These are phyloP conservation scores for Nemopilema nomurai DNA, from an alignment of 30 jellyfish, hydroid and myxozoan genomes.

Conservation along the genomic window DNA sequence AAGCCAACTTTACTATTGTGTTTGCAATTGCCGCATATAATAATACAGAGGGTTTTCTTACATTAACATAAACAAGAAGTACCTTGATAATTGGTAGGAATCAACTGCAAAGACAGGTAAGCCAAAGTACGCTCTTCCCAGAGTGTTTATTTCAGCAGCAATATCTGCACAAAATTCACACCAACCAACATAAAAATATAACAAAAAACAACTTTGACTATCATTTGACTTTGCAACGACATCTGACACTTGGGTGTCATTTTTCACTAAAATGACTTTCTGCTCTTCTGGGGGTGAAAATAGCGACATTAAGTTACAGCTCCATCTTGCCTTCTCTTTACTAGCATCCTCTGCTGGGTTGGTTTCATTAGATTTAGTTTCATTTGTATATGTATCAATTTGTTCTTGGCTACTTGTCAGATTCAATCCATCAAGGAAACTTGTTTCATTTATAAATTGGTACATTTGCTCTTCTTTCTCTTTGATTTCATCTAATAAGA, in stretches of 20 bases:
- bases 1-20: no score
- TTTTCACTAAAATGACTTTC: slow-evolving; percentile 21
- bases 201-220: slow-evolving; percentile 40
- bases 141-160: slow-evolving; percentile 28
- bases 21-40: no score
- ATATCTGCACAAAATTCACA: slow-evolving; percentile 60
- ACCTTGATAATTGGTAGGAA: slow-evolving; percentile 51
- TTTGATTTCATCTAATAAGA: background rate
- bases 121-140: slow-evolving; percentile 39
- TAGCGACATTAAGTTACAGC: slow-evolving; percentile 19
- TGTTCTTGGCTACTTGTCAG: background rate
- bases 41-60: no score
- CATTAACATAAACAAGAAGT: background rate
- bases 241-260: slow-evolving; percentile 37
- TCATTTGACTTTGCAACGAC: slow-evolving; percentile 24
- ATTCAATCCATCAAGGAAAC: background rate
- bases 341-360: background rate
- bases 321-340: slow-evolving; percentile 24
- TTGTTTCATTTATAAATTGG: background rate
- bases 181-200: slow-evolving; percentile 52
- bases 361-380: background rate
- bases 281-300: background rate
- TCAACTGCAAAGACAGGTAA: slow-evolving; percentile 55
- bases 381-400: background rate
- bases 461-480: background rate